phyloP scores from a whole-genome alignment of 2,797 vertebrate genomes.

The Hapalemur alaotrensis region DNA sequence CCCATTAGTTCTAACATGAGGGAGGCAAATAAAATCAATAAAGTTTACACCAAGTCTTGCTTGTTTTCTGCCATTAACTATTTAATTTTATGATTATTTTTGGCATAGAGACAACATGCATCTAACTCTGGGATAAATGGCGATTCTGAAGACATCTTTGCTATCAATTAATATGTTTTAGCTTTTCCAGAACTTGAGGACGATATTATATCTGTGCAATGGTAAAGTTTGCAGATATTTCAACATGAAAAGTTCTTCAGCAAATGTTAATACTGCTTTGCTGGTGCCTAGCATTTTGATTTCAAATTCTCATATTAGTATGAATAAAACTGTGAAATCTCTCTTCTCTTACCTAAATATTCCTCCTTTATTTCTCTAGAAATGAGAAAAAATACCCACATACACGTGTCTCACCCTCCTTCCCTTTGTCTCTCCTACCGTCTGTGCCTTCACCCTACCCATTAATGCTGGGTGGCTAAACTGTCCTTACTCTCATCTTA shows the following conservation, averaged over 20 bases:
- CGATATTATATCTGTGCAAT: neutral
- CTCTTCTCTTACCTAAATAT: neutral
- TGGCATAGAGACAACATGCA: neutral
- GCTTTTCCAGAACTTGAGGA: neutral
- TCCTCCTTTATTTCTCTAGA: neutral
- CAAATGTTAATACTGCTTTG: neutral
- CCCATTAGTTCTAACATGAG: neutral
- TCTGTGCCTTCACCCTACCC: neutral
- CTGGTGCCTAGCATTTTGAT: rapidly evolving
- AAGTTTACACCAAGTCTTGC: neutral
- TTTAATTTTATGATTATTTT: constrained; percentile 59
- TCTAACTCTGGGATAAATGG: constrained; percentile 10
- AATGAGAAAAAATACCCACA: neutral
- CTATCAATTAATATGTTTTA: constrained; percentile 9
- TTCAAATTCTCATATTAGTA: neutral
- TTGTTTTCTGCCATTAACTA: neutral
- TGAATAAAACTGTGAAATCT: neutral
- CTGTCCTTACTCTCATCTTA: neutral
- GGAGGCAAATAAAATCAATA: neutral
- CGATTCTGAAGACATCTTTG: neutral
- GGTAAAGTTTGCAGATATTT: constrained; percentile 41
- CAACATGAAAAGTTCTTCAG: neutral
- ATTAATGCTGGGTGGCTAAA: neutral
- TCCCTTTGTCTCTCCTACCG: neutral
- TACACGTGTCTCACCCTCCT: rapidly evolving